A percentile compares a stretch with the other conserved stretches of the same genome.
Conservation (phyloP, 2,888 invertebrate species). For the Polymixis flavicincta region DNA sequence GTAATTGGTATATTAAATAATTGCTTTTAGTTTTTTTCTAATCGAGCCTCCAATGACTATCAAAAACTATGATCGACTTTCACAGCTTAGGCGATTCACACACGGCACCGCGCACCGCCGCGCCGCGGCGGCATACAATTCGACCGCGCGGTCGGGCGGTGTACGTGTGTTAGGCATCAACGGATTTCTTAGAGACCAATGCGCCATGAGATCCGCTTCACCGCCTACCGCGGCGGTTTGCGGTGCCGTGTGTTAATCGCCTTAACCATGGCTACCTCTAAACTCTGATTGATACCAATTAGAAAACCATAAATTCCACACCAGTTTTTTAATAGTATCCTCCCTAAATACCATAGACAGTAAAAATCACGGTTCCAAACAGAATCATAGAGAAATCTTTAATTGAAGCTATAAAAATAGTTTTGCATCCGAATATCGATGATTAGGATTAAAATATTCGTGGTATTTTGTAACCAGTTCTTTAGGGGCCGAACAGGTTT, state of each 20-base stretch:
- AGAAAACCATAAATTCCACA: constrained; percentile 40
- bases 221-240: too few relatives aligned
- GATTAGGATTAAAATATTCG: constrained; percentile 38
- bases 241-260: too few relatives aligned
- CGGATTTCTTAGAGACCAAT: too few relatives aligned
- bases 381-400: constrained; percentile 49
- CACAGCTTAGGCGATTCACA: too few relatives aligned
- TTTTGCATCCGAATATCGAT: constrained; percentile 21
- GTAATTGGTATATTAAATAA: too few relatives aligned
- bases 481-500: constrained; percentile 28
- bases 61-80: constrained; percentile 24
- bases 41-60: background rate
- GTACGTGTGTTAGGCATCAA: too few relatives aligned
- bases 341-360: constrained; percentile 34
- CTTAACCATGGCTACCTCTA: background rate
- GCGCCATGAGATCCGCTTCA: too few relatives aligned
- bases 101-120: too few relatives aligned
- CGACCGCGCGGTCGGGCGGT: too few relatives aligned
- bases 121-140: too few relatives aligned
- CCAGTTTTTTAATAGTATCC: constrained; percentile 19
- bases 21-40: background rate
- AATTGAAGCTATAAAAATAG: constrained; percentile 55
- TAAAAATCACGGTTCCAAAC: constrained; percentile 31
- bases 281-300: constrained; percentile 21
- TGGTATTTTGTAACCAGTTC: constrained; percentile 35